Conservation (phyloP, 2,113 vertebrate genomes). For the Trachemys scripta region DNA sequence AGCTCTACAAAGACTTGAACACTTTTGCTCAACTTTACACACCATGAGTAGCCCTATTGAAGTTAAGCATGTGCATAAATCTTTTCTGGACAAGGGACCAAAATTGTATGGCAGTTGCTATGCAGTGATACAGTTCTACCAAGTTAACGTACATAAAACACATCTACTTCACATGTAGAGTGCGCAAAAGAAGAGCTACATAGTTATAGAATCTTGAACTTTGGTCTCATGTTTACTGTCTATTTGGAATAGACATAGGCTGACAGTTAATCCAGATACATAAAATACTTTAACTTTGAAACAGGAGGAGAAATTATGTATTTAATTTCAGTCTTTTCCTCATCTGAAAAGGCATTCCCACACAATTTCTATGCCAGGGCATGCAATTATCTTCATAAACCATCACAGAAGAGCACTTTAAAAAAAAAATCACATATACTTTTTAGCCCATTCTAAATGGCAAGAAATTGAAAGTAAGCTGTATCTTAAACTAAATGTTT, state of each 20-base stretch:
- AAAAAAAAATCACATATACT: not conserved
- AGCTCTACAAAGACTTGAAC: not conserved
- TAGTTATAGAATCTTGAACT: not conserved
- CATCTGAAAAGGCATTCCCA: not conserved
- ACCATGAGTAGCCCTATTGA: not conserved
- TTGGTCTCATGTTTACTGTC: constrained; percentile 20
- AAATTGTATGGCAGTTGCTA: not conserved
- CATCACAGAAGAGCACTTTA: not conserved
- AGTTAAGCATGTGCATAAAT: not conserved
- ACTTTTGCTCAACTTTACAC: not conserved
- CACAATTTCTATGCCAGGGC: not conserved
- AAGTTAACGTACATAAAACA: not conserved
- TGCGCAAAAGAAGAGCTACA: not conserved
- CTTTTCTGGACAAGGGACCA: rapidly evolving
- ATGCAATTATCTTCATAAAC: constrained; percentile 8
- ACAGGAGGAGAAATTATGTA: not conserved
- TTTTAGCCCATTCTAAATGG: not conserved
- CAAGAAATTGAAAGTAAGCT: not conserved
- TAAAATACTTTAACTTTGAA: not conserved
- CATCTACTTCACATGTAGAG: rapidly evolving
- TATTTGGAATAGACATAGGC: not conserved
- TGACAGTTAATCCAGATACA: not conserved
- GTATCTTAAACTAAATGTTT: constrained; percentile 30
- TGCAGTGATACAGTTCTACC: not conserved
- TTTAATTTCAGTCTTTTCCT: constrained; percentile 20